phyloP scores from a whole-genome alignment of 2,113 vertebrate species.

The Peucedramus taeniatus region DNA sequence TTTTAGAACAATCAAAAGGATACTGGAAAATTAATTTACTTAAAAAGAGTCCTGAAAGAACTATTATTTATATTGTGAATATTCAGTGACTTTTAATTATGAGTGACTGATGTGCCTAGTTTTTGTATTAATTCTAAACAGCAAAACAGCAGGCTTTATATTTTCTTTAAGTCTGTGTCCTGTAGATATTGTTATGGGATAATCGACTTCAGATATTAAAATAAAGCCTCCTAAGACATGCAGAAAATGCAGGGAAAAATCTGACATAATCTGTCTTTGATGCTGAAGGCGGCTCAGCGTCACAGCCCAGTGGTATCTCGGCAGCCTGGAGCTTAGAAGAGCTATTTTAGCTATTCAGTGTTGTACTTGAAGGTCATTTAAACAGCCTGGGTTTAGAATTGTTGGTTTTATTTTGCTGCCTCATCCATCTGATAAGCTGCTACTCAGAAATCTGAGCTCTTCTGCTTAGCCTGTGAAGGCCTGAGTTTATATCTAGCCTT shows the following conservation, averaged over 20 bases:
- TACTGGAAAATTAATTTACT: not conserved
- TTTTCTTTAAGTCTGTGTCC: not conserved
- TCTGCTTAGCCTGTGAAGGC: not conserved
- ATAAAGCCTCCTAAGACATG: not conserved
- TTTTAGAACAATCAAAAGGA: not conserved
- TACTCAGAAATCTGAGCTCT: not conserved
- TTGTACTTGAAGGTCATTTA: not conserved
- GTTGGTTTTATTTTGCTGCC: not conserved
- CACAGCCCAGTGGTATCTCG: not conserved
- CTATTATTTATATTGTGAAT: not conserved
- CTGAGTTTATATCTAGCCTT: not conserved
- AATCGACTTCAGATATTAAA: conserved; percentile 13
- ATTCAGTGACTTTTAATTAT: not conserved
- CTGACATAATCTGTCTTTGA: not conserved
- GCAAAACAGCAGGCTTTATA: not conserved
- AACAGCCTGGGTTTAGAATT: not conserved
- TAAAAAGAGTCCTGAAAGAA: not conserved
- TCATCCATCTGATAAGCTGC: not conserved
- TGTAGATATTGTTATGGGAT: not conserved
- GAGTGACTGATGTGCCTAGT: not conserved
- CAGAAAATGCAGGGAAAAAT: not conserved
- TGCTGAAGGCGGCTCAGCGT: not conserved
- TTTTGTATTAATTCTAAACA: not conserved
- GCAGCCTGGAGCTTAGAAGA: not conserved
- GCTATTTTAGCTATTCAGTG: not conserved